Conservation (phyloP, 2,113 vertebrate species). For the Sceloporus undulatus region DNA sequence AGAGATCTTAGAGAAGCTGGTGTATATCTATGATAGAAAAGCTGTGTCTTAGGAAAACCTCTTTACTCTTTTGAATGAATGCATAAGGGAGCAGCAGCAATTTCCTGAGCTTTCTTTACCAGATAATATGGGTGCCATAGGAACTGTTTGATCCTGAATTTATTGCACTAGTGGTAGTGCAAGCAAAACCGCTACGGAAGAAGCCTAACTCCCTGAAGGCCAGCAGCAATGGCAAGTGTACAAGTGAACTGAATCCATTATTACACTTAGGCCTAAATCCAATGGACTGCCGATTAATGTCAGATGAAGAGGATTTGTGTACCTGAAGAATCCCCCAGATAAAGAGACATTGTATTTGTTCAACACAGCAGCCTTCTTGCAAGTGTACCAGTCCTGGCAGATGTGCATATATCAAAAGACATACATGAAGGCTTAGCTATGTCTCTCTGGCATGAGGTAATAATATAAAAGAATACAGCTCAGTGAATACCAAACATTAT, state of each 20-base stretch:
- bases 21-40: not conserved
- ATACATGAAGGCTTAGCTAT: constrained; percentile 12
- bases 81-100: not conserved
- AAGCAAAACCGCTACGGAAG: not conserved
- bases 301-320: constrained; percentile 29
- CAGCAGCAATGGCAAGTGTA: constrained; percentile 11
- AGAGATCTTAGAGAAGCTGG: not conserved
- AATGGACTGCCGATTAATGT: not conserved
- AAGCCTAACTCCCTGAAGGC: not conserved
- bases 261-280: constrained; percentile 6
- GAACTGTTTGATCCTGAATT: not conserved
- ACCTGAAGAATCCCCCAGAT: constrained; percentile 16
- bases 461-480: constrained; percentile 23
- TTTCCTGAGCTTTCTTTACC: not conserved
- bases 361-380: not conserved
- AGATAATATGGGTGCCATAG: not conserved
- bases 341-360: constrained; percentile 5
- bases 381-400: constrained; percentile 6
- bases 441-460: constrained; percentile 13
- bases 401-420: constrained; percentile 37
- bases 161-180: not conserved
- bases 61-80: not conserved
- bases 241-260: constrained; percentile 7
- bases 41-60: not conserved
- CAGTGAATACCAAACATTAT: not conserved